A percentile compares a stretch with the other conserved stretches of the same genome.
phyloP scores from a whole-genome alignment of 2,888 invertebrate species.

The Amblyjoppa fuscipennis region DNA sequence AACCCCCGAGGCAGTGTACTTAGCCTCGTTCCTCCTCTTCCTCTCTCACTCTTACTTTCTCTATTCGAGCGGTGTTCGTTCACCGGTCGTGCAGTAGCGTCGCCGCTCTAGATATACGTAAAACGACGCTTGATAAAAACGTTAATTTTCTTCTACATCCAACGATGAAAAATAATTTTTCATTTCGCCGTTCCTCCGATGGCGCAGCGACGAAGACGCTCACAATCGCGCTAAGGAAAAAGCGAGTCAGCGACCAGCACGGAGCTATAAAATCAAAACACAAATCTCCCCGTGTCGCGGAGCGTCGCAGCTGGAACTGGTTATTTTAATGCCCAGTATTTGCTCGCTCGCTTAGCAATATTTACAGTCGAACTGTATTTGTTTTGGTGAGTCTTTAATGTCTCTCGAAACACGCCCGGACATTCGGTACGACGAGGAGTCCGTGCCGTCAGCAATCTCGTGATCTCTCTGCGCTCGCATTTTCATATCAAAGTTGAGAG shows the following conservation, averaged over 20 bases:
- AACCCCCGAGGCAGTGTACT: conserved; percentile 70
- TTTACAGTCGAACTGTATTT: background rate
- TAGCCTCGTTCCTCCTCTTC: conserved; percentile 63
- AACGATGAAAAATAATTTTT: background rate
- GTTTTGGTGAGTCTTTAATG: background rate
- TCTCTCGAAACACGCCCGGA: background rate
- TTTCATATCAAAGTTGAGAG: conserved; percentile 50
- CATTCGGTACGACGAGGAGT: background rate
- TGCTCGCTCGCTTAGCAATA: too few relatives aligned
- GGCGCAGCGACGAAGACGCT: background rate
- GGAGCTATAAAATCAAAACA: too few relatives aligned
- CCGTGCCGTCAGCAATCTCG: conserved; percentile 29
- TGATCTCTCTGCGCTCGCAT: conserved; percentile 41
- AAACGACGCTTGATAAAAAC: background rate
- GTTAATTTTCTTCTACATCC: background rate
- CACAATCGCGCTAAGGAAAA: too few relatives aligned
- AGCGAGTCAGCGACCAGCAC: too few relatives aligned
- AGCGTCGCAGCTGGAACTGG: too few relatives aligned
- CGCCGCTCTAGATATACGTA: conserved; percentile 13
- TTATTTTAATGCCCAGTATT: too few relatives aligned
- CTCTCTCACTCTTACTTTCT: conserved; percentile 19
- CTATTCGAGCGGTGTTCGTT: conserved; percentile 41
- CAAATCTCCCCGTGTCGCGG: too few relatives aligned
- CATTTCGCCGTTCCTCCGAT: too few relatives aligned
- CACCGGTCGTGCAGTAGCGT: background rate